Percentiles rank a stretch among this genome's conserved stretches.
Conservation (phyloP, 1,140 invertebrate species). For the Monochamus saltuarius region DNA sequence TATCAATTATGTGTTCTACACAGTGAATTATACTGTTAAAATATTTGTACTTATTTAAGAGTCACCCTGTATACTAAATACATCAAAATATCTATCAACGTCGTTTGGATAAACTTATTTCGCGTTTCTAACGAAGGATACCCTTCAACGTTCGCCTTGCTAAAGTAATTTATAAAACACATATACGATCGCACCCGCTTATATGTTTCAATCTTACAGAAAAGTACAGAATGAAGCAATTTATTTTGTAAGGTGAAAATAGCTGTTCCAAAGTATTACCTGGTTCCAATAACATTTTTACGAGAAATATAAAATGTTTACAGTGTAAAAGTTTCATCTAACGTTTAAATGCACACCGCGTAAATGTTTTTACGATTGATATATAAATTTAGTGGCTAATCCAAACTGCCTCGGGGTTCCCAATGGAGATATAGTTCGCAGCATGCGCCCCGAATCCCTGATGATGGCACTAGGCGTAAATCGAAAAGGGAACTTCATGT, state of each 20-base stretch:
- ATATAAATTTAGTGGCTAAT: constrained; percentile 37
- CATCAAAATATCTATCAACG: too few relatives aligned
- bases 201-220: too few relatives aligned
- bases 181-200: too few relatives aligned
- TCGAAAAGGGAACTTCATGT: background rate
- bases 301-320: constrained; percentile 5
- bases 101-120: too few relatives aligned
- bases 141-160: too few relatives aligned
- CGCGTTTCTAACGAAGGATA: too few relatives aligned
- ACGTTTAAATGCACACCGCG: constrained; percentile 25
- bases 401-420: constrained; percentile 28
- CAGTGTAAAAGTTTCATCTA: constrained; percentile 19
- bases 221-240: background rate
- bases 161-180: too few relatives aligned
- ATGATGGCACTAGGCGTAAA: constrained; percentile 13
- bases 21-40: too few relatives aligned
- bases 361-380: constrained; percentile 35
- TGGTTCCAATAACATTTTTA: constrained; percentile 5
- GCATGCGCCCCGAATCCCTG: constrained; percentile 22
- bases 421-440: constrained; percentile 28
- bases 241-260: constrained; percentile 10
- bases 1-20: too few relatives aligned
- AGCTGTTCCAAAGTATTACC: constrained; percentile 3
- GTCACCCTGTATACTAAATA: too few relatives aligned
- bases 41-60: too few relatives aligned